These are phyloP conservation scores for Lissocephala sabroskyi DNA, from an alignment of 2,888 invertebrate species.

Conservation along the genomic window DNA sequence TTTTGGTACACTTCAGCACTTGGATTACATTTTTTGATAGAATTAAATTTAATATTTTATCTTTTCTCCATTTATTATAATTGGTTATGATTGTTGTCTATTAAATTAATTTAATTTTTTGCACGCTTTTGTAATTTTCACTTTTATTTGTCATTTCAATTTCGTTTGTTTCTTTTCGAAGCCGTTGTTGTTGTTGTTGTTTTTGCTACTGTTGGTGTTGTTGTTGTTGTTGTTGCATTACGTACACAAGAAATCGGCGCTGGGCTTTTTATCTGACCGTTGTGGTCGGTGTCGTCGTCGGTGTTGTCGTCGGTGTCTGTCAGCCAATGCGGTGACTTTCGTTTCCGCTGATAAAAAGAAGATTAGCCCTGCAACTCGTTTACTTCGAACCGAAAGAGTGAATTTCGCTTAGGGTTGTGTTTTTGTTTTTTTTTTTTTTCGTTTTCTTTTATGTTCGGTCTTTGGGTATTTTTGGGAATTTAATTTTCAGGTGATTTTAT, in stretches of 20 bases:
- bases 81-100: too few relatives aligned
- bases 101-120: not conserved
- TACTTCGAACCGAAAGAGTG: constrained; percentile 15
- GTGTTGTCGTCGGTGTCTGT: not conserved
- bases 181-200: too few relatives aligned
- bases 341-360: constrained; percentile 38
- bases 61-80: too few relatives aligned
- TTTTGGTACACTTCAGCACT: too few relatives aligned
- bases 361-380: constrained; percentile 53
- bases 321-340: constrained; percentile 32
- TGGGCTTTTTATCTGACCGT: not conserved
- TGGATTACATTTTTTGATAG: too few relatives aligned
- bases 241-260: not conserved
- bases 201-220: not conserved
- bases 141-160: not conserved
- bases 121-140: not conserved
- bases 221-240: not conserved
- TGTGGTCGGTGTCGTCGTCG: not conserved
- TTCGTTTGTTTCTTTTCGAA: not conserved
- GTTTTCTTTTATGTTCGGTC: constrained; percentile 7
- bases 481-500: not conserved
- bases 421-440: constrained; percentile 8
- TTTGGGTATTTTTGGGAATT: too few relatives aligned
- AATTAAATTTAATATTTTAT: too few relatives aligned
- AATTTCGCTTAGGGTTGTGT: constrained; percentile 19